phyloP scores from a whole-genome alignment of 2,888 invertebrate genomes.

The Mamestra brassicae region DNA sequence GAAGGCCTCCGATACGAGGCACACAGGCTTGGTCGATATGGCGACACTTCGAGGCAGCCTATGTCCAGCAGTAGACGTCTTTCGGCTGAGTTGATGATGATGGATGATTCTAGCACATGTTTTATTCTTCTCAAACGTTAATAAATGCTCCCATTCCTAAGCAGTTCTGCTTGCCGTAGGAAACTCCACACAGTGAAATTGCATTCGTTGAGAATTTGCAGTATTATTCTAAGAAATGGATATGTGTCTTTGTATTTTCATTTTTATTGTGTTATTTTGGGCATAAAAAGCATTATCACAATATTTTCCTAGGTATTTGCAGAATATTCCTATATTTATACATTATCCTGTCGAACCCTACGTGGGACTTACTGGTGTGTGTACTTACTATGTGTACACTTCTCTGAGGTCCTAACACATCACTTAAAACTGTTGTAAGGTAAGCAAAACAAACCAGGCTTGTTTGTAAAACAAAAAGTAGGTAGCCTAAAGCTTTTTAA shows the following conservation, averaged over 20 bases:
- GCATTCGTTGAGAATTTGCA: neutral
- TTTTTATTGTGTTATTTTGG: neutral
- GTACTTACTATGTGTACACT: neutral
- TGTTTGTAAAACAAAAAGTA: conserved; percentile 24
- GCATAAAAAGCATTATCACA: neutral
- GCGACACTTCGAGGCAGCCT: too few relatives aligned
- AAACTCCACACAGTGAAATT: neutral
- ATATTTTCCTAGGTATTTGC: neutral
- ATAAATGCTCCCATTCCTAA: too few relatives aligned
- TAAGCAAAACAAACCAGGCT: conserved; percentile 8
- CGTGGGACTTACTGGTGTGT: neutral
- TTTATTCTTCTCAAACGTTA: too few relatives aligned
- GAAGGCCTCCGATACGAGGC: too few relatives aligned
- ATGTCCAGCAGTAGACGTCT: too few relatives aligned
- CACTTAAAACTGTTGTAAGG: conserved; percentile 14
- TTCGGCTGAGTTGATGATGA: too few relatives aligned
- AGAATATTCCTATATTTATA: neutral
- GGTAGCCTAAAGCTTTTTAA: conserved; percentile 5
- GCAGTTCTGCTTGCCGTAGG: too few relatives aligned
- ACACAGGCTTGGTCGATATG: too few relatives aligned
- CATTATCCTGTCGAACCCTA: neutral
- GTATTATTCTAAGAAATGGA: neutral
- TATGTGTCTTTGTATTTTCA: neutral
- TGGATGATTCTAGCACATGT: too few relatives aligned
- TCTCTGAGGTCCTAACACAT: neutral